These are phyloP conservation scores for Pseudoips prasinana DNA, from an alignment of 2,888 invertebrate species.

Conservation along the genomic window DNA sequence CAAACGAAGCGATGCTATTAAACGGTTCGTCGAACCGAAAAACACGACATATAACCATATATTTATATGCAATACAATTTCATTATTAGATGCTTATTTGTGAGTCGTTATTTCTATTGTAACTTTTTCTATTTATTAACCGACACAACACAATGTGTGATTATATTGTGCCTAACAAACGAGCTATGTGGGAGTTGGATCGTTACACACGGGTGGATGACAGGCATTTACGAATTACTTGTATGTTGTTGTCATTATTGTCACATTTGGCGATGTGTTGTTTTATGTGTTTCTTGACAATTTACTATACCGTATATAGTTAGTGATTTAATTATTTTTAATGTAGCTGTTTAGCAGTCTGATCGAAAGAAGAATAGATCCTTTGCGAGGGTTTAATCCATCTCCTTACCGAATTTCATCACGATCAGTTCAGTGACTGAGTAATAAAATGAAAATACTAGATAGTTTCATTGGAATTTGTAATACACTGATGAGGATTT, in stretches of 20 bases:
- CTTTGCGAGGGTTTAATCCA: no score
- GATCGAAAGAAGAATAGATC: no score
- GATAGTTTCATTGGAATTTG: no score
- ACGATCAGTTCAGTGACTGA: no score
- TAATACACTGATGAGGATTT: no score
- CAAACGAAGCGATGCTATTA: slow-evolving; percentile 66
- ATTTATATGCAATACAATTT: slow-evolving; percentile 77
- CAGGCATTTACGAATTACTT: slow-evolving; percentile 25
- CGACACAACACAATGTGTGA: slow-evolving; percentile 74
- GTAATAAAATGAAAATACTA: no score
- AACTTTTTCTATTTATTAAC: slow-evolving; percentile 79
- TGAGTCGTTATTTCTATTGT: slow-evolving; percentile 78
- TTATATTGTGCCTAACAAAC: slow-evolving; percentile 76
- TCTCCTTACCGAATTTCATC: no score
- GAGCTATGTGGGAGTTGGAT: slow-evolving; percentile 64
- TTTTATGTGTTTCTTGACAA: slow-evolving; percentile 15
- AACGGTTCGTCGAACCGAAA: slow-evolving; percentile 71
- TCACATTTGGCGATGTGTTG: slow-evolving; percentile 26
- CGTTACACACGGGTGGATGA: slow-evolving; percentile 61
- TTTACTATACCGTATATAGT: not conserved
- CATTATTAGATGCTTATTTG: slow-evolving; percentile 78
- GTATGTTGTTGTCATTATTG: slow-evolving; percentile 38
- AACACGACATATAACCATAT: slow-evolving; percentile 65
- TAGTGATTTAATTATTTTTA: slow-evolving; percentile 8
- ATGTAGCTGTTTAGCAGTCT: no score